Evolutionary conservation across 2,113 vertebrate species (phyloP), one percentile per base, ranked within the genome.

Genomic region (Polyodon spathula): DNA sequence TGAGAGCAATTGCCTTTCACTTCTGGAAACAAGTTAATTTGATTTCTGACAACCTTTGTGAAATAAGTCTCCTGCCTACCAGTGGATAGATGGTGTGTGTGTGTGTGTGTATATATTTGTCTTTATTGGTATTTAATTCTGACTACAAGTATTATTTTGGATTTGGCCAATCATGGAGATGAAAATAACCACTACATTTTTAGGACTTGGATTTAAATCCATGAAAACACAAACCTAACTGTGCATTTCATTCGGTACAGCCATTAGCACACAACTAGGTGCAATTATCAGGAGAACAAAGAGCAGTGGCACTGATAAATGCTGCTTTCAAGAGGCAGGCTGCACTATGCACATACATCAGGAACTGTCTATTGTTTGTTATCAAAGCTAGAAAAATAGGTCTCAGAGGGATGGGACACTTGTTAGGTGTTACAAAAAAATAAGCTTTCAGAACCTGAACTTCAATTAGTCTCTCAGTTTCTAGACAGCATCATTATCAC

Each of bases 251-350:
- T 68, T 63, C 3, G 67, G 67, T 61, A 74, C 77, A 69, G 78
- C 66, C 73, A 40, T 73, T 52, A 59, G 61, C 73, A 79, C 76
- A 84, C 81, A 81, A 83, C 75, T 62, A 60, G 41, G 60, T 73
- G 73, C 76, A 80, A 81, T 82, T 77, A 81, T 76, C 75, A 68
- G 6, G 61, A 72, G 76, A 71, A 75, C 71, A 79, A 78, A 71
- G 73, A 67, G 44, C 62, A 27, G 68, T 81, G 80, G 78, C 80
- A 80, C 61, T 84, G 81, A 84, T 73, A 80, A 83, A 85, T 84
- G 81, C 74, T 75, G 77, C 75, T 83, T 80, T 79, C 72, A 79
- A 70, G 66, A 71, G 72, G 71, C 70, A 70, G 68, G 75, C 78
- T 65, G 78, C 77, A 80, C 68, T 76, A 77, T 72, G 73, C 73